Evolutionary conservation across 2,797 vertebrate genomes (phyloP).

Genomic region (Apogon talboti): DNA sequence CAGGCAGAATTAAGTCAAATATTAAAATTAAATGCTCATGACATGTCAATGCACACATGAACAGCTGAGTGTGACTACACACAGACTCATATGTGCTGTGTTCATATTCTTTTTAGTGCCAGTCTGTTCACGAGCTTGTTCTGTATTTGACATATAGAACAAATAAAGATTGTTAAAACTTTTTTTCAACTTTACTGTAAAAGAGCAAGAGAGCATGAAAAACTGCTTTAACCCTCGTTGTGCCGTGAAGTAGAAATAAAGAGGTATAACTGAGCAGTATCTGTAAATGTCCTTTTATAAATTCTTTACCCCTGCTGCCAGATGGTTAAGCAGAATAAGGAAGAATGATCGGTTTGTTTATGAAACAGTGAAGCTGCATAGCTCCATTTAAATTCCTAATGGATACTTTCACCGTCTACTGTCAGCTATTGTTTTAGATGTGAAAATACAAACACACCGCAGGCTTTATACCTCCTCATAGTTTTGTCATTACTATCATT

Average conservation of each 20-base stretch:
- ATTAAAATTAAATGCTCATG: too few relatives aligned
- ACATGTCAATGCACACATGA: too few relatives aligned
- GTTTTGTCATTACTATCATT: slow-evolving; percentile 14
- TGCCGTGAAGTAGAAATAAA: background rate
- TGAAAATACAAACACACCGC: background rate
- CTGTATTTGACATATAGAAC: too few relatives aligned
- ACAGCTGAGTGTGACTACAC: too few relatives aligned
- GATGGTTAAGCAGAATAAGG: background rate
- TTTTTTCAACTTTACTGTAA: background rate
- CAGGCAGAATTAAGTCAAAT: too few relatives aligned
- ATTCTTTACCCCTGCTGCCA: background rate
- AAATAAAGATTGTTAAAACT: too few relatives aligned
- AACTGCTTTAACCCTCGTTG: background rate
- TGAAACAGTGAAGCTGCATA: slow-evolving; percentile 10
- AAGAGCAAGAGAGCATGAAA: background rate
- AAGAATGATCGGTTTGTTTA: slow-evolving; percentile 3
- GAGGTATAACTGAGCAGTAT: background rate
- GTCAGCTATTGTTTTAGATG: slow-evolving; percentile 7
- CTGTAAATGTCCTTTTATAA: background rate
- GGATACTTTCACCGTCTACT: slow-evolving; percentile 2
- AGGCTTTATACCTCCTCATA: slow-evolving; percentile 23
- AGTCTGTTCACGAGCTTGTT: too few relatives aligned
- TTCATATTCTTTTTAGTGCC: too few relatives aligned
- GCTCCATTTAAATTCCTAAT: slow-evolving; percentile 25
- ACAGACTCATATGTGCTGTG: too few relatives aligned